phyloP scores from a whole-genome alignment of 2,888 invertebrate species.

The Plebejus melissa region DNA sequence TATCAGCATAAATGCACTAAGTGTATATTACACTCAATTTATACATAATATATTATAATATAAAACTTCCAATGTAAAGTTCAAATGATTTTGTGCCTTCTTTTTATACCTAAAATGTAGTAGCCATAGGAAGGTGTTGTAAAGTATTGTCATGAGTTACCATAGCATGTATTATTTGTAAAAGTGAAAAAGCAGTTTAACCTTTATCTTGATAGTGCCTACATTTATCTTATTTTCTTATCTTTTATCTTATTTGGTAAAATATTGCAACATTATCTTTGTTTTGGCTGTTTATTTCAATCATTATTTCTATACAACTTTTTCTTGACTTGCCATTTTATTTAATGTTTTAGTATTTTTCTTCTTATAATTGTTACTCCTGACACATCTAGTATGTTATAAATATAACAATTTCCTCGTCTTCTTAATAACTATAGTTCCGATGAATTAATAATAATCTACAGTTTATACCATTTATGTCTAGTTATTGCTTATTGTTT shows the following conservation, averaged over 20 bases:
- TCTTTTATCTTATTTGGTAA: background rate
- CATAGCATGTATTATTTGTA: background rate
- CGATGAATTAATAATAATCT: background rate
- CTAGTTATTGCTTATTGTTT: background rate
- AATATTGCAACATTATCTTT: background rate
- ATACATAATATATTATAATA: background rate
- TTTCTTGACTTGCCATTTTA: background rate
- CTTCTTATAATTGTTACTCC: background rate
- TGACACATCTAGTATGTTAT: background rate
- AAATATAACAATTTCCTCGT: background rate
- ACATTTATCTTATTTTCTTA: background rate
- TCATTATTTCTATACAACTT: background rate
- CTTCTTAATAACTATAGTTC: background rate
- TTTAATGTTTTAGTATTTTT: background rate
- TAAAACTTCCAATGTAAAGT: constrained; percentile 38
- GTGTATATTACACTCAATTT: no score
- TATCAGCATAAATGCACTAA: background rate
- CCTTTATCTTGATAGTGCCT: background rate
- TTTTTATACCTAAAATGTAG: constrained; percentile 36
- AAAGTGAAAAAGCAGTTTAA: background rate
- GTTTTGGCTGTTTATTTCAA: background rate
- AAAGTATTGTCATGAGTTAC: constrained; percentile 8
- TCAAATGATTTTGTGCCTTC: constrained; percentile 50
- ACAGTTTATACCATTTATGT: background rate
- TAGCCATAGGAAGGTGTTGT: constrained; percentile 6